Conservation (phyloP, 2,113 vertebrate genomes). For the Oreochromis aureus region DNA sequence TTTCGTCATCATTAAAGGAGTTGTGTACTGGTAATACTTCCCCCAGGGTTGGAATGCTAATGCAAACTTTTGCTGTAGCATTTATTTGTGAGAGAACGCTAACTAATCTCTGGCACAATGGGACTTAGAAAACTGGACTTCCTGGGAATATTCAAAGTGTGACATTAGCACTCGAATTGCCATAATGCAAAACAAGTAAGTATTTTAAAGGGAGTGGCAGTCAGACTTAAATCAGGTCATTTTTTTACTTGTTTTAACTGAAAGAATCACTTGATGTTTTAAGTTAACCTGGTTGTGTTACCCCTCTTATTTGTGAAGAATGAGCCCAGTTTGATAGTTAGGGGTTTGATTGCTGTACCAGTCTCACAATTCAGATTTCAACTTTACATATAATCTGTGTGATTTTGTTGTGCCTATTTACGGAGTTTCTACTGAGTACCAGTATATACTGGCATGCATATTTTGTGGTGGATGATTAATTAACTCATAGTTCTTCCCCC, state of each 20-base stretch:
- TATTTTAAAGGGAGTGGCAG: neutral
- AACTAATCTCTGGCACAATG: neutral
- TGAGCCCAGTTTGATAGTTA: neutral
- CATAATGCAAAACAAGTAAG: neutral
- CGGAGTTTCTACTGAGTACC: neutral
- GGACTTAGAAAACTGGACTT: neutral
- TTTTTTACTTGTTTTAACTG: neutral
- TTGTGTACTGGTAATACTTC: neutral
- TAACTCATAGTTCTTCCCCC: slow-evolving; percentile 24
- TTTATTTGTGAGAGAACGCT: neutral
- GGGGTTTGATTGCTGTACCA: neutral
- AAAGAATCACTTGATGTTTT: neutral
- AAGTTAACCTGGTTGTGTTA: neutral
- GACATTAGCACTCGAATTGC: neutral
- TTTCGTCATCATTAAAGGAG: neutral
- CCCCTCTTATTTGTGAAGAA: neutral
- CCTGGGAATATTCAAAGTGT: neutral
- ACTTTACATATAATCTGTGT: neutral
- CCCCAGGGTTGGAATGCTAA: neutral
- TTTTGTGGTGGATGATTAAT: slow-evolving; percentile 45
- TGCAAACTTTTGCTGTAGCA: neutral
- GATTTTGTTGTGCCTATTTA: slow-evolving; percentile 1
- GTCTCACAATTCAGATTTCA: neutral
- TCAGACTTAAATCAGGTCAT: neutral
- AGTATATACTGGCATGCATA: neutral